Evolutionary conservation across 2,113 vertebrate genomes (phyloP).

Genomic region (Mobula birostris): DNA sequence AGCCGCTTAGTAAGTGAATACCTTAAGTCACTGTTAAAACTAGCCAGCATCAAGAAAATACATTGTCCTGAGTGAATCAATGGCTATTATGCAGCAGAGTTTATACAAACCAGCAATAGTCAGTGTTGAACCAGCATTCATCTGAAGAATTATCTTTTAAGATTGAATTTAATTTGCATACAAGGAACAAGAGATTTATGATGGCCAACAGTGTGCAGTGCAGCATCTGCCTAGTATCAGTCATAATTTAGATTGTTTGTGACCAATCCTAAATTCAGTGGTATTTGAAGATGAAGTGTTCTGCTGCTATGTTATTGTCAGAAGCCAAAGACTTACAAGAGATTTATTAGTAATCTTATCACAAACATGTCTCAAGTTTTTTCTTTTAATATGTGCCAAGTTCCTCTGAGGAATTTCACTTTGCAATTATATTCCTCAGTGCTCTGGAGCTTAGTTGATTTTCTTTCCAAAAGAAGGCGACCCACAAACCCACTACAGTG

Average conservation of each 20-base stretch:
- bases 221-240: slow-evolving; percentile 72
- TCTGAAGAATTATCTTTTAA: slow-evolving; percentile 86
- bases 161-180: slow-evolving; percentile 86
- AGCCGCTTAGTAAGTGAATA: slow-evolving; percentile 19
- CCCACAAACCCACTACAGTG: slow-evolving; percentile 65
- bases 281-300: slow-evolving; percentile 74
- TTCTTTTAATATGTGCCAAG: slow-evolving; percentile 81
- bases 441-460: slow-evolving; percentile 69
- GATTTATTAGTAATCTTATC: slow-evolving; percentile 91
- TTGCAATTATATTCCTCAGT: slow-evolving; percentile 75
- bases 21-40: slow-evolving; percentile 22
- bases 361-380: slow-evolving; percentile 88
- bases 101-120: background rate
- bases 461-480: slow-evolving; percentile 78
- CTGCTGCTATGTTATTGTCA: slow-evolving; percentile 77
- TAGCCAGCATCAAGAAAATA: background rate
- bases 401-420: slow-evolving; percentile 74
- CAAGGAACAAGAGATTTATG: slow-evolving; percentile 81
- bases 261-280: slow-evolving; percentile 82
- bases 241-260: slow-evolving; percentile 79
- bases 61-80: background rate
- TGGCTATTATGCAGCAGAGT: background rate
- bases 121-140: slow-evolving; percentile 10
- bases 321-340: slow-evolving; percentile 74
- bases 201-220: slow-evolving; percentile 53